Conservation (phyloP, 2,113 vertebrate species). For the Columbina picui region DNA sequence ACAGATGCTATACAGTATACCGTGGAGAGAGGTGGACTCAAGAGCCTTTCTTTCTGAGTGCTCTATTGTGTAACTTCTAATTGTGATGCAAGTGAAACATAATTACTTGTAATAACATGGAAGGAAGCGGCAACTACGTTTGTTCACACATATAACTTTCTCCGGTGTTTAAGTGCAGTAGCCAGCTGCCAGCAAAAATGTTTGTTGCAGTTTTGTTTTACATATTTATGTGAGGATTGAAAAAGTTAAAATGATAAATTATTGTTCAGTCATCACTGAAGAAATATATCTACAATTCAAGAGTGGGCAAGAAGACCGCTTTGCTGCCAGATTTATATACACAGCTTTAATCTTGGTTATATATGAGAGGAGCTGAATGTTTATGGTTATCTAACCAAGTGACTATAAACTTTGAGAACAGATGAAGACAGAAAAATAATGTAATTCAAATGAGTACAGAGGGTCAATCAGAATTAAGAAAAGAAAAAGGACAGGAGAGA, state of each 20-base stretch:
- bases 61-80: background rate
- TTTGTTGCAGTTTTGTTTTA: conserved; percentile 39
- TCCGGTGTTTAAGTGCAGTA: conserved; percentile 46
- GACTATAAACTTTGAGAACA: conserved; percentile 72
- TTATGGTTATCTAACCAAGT: conserved; percentile 72
- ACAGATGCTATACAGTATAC: background rate
- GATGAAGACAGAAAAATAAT: conserved; percentile 60
- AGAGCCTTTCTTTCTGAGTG: background rate
- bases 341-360: conserved; percentile 70
- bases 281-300: conserved; percentile 54
- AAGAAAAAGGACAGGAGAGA: conserved; percentile 54
- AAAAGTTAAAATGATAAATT: conserved; percentile 38
- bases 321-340: conserved; percentile 64
- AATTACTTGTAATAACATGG: background rate
- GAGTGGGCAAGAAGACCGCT: conserved; percentile 61
- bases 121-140: background rate
- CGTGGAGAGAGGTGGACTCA: background rate
- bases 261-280: conserved; percentile 52
- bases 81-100: background rate
- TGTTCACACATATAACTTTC: conserved; percentile 3
- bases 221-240: conserved; percentile 32
- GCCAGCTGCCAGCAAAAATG: conserved; percentile 39
- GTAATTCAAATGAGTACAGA: conserved; percentile 66
- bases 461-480: conserved; percentile 59
- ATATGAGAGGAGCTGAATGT: conserved; percentile 62